Evolutionary conservation across 2,113 vertebrate species (phyloP), one percentile per base, ranked within the genome.

Genomic region (Acrocephalus kingi): DNA sequence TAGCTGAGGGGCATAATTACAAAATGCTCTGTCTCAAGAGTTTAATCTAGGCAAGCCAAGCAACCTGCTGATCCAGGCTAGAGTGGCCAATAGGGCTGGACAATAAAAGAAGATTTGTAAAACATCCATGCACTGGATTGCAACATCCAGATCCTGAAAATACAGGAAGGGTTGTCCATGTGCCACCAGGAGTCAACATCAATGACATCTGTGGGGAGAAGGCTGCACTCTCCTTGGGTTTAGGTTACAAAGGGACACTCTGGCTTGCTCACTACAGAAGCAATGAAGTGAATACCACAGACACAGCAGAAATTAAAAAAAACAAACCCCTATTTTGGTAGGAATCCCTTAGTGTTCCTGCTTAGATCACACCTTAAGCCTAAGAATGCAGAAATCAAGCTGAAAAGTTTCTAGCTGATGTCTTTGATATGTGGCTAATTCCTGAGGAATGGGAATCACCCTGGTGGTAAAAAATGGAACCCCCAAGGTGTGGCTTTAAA

Each of bases 1-100:
- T 62, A 91, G 83, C 89, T 62, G 74, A 88, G 52, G 67, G 77
- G 77, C 59, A 31, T 87, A 91, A 95, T 95, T 93, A 84, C 51
- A 83, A 90, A 90, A 94, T 48, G 62, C 77, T 94, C 73, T 94
- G 80, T 64, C 92, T 95, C 56, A 71, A 64, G 84, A 92, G 63
- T 94, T 95, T 93, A 81, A 93, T 87, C 73, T 62, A 66, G 75
- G 90, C 79, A 82, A 96, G 66, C 61, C 93, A 95, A 96, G 91
- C 46, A 94, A 95, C 84, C 87, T 87, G 93, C 72, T 96, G 82
- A 94, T 93, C 58, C 86, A 79, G 62, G 23, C 37, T 64, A 23
- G 9, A 45, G 61, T 31, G 43, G 90, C 90, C 87, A 90, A 17
- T 37, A 39, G 31, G 13, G 20, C 0, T 80, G 43, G 80, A 62